Evolutionary conservation across 2,797 vertebrate species (phyloP), one percentile per base, ranked within the genome.

Genomic region (Lacerta bilineata): DNA sequence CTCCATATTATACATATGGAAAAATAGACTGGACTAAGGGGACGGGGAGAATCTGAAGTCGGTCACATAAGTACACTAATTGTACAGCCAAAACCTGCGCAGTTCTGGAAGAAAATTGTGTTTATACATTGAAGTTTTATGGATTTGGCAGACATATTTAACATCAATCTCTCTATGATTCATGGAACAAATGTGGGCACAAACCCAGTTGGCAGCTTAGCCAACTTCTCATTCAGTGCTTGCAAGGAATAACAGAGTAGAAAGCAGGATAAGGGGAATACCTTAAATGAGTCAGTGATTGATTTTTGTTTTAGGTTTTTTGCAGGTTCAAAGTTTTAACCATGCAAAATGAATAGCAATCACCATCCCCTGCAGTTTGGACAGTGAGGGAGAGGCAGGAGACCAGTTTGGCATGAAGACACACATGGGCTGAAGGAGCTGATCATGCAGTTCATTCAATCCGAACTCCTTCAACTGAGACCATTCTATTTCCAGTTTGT

Each of bases 121-220:
- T 46, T 89, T 50, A 85, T 89, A 80, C 71, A 75, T n/a, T 68
- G 23, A 50, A 81, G 25, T 25, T 20, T 76, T 76, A 75, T 55
- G 43, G 43, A 89, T 81, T 66, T 85, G 78, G 59, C 88, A 89
- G 59, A 18, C 68, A 66, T 23, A 36, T 75, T 89, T 74, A 80
- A 89, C 50, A 84, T 69, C 43, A 41, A 17, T 78, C 25, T 71
- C 46, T 41, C 50, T 59, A 41, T 79, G 66, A 83, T 83, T 78
- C 74, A 83, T 84, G 29, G 20, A 84, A 55, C 18, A 83, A 76
- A 8, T 55, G 39, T 75, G 33, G 59, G 33, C 59, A 69, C 2
- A 75, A 75, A 80, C 41, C 59, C 88, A 85, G 59, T 15, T 84
- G 33, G 64, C 59, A 64, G 39, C n/a, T 66, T 64, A 72, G 33